Conservation (phyloP, 2,113 vertebrate genomes). For the Cichladusa arquata region DNA sequence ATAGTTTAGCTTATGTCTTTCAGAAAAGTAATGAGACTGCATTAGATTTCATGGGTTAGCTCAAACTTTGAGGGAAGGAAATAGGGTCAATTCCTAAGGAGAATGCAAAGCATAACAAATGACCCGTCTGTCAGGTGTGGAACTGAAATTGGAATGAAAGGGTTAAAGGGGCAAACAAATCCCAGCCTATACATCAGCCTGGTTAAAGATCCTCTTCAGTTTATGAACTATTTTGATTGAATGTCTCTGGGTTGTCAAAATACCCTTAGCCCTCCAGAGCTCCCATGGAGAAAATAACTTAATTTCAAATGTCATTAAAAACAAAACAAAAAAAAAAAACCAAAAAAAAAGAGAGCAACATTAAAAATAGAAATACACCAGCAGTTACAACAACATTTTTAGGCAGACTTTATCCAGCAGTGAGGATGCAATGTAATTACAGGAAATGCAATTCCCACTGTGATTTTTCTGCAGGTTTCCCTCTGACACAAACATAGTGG, state of each 20-base stretch:
- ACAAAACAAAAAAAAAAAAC: not conserved
- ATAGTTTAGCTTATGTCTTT: not conserved
- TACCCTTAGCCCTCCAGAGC: not conserved
- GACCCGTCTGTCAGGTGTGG: not conserved
- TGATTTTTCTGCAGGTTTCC: not conserved
- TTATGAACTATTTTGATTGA: not conserved
- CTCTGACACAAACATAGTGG: not conserved
- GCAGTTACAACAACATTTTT: not conserved
- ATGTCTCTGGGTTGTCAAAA: not conserved
- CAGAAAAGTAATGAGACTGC: not conserved
- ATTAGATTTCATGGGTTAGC: not conserved
- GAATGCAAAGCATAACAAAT: not conserved
- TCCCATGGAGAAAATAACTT: not conserved
- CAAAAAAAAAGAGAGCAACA: accelerated
- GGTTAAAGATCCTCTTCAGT: not conserved
- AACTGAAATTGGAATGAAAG: not conserved
- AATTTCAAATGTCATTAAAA: not conserved
- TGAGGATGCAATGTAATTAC: not conserved
- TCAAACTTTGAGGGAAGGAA: not conserved
- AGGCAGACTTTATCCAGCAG: not conserved
- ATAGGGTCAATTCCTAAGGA: not conserved
- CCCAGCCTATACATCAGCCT: not conserved
- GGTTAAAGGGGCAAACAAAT: not conserved
- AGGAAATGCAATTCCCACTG: not conserved
- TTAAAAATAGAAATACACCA: not conserved